Conservation (phyloP, 2,113 vertebrate species). For the Chascanopsetta lugubris region DNA sequence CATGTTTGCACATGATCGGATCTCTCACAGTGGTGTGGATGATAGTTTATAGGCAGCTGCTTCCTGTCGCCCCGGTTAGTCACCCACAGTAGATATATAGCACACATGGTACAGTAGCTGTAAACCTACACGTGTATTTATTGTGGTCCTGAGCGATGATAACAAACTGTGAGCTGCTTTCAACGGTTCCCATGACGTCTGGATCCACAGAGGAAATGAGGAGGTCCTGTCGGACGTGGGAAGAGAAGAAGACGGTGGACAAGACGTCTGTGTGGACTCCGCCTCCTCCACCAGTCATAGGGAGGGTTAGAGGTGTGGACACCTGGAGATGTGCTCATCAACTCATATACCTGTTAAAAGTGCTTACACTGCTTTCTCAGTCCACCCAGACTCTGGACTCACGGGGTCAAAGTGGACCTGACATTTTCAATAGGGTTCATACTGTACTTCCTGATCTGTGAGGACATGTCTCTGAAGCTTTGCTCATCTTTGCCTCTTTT, state of each 20-base stretch:
- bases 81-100: slow-evolving; percentile 33
- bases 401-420: slow-evolving; percentile 72
- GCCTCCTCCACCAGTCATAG: slow-evolving; percentile 49
- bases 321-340: slow-evolving; percentile 78
- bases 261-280: slow-evolving; percentile 58
- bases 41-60: slow-evolving; percentile 31
- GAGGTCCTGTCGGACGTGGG: slow-evolving; percentile 58
- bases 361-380: slow-evolving; percentile 86
- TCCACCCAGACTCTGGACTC: slow-evolving; percentile 58
- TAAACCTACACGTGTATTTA: slow-evolving; percentile 43
- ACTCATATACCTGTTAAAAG: slow-evolving; percentile 50
- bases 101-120: slow-evolving; percentile 27
- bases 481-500: slow-evolving; percentile 82
- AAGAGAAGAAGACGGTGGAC: slow-evolving; percentile 66
- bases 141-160: slow-evolving; percentile 51
- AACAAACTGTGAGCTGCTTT: slow-evolving; percentile 61
- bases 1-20: slow-evolving; percentile 25
- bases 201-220: slow-evolving; percentile 66
- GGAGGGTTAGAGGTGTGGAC: slow-evolving; percentile 74
- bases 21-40: slow-evolving; percentile 14
- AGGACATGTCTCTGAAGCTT: slow-evolving; percentile 72
- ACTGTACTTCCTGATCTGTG: slow-evolving; percentile 79
- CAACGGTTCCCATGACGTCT: slow-evolving; percentile 59
- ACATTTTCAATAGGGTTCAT: slow-evolving; percentile 87
- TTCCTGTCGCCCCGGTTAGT: slow-evolving; percentile 44